These are phyloP conservation scores for Homarus americanus DNA, from an alignment of 1,140 invertebrate species.

Conservation along the genomic window DNA sequence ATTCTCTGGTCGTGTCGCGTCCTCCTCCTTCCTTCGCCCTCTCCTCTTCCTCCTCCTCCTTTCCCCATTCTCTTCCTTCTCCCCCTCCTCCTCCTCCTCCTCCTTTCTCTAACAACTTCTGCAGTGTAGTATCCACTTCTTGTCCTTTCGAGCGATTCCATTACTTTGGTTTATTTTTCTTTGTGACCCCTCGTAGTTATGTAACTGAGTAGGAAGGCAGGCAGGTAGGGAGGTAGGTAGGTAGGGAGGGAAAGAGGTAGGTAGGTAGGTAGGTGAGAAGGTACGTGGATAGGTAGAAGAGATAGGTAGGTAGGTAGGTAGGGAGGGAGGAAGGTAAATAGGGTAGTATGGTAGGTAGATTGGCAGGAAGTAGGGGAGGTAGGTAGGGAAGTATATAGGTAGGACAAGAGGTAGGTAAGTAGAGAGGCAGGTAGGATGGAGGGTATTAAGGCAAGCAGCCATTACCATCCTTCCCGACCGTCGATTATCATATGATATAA, in stretches of 20 bases:
- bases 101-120: background rate
- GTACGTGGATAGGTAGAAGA: too few relatives aligned
- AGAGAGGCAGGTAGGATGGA: background rate
- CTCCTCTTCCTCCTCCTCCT: too few relatives aligned
- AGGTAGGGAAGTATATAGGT: background rate
- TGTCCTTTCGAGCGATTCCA: background rate
- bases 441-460: conserved; percentile 25
- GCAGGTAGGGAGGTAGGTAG: conserved; percentile 6
- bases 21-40: too few relatives aligned
- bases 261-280: conserved; percentile 16
- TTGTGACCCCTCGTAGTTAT: background rate
- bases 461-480: conserved; percentile 11
- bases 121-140: background rate
- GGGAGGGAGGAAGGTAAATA: conserved; percentile 5
- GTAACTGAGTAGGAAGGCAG: background rate
- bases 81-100: background rate
- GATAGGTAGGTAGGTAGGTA: background rate
- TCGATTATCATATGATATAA: conserved; percentile 10
- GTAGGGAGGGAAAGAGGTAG: background rate
- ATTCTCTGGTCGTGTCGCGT: too few relatives aligned
- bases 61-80: background rate
- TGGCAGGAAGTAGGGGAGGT: background rate
- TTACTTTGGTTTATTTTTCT: conserved; percentile 21
- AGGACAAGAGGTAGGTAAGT: too few relatives aligned
- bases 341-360: too few relatives aligned